These are phyloP conservation scores for Luidia sarsii DNA, from an alignment of 53 echinoderm and acorn worm genomes.

Conservation along the genomic window DNA sequence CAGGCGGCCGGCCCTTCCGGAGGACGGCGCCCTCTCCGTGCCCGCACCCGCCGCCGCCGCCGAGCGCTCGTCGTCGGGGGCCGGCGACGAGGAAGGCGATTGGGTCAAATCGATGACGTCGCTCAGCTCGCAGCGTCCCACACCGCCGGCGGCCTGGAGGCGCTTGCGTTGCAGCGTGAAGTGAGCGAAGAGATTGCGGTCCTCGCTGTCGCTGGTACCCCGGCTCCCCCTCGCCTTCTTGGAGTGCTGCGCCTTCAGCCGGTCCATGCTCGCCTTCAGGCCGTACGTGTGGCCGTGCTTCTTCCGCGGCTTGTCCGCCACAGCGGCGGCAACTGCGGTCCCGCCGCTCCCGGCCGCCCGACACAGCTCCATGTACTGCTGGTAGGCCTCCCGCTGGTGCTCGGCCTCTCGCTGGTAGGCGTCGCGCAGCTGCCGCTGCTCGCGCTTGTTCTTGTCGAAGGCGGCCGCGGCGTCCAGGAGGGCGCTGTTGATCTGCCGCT, in stretches of 20 bases:
- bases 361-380: not conserved
- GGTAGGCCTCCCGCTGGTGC: not conserved
- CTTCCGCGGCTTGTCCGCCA: slow-evolving; percentile 16
- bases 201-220: not conserved
- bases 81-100: slow-evolving; percentile 25
- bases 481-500: slow-evolving; percentile 3
- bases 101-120: slow-evolving; percentile 55
- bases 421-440: not conserved
- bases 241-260: slow-evolving; percentile 4
- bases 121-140: not conserved
- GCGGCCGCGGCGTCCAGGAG: slow-evolving; percentile 7
- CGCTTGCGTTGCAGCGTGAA: slow-evolving; percentile 27
- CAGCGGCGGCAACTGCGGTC: not conserved
- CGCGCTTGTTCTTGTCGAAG: slow-evolving; percentile 7
- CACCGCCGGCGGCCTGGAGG: not conserved
- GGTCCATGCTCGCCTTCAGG: slow-evolving; percentile 34
- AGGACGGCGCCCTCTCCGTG: not conserved
- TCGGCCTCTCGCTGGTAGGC: not conserved
- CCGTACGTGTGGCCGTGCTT: slow-evolving; percentile 5
- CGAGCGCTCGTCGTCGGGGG: not conserved
- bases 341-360: no score
- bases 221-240: not conserved
- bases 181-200: slow-evolving; percentile 32
- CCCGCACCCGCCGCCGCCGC: not conserved
- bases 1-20: no score